Conservation (phyloP, 2,888 invertebrate species). For the Eustalomyia histrio region DNA sequence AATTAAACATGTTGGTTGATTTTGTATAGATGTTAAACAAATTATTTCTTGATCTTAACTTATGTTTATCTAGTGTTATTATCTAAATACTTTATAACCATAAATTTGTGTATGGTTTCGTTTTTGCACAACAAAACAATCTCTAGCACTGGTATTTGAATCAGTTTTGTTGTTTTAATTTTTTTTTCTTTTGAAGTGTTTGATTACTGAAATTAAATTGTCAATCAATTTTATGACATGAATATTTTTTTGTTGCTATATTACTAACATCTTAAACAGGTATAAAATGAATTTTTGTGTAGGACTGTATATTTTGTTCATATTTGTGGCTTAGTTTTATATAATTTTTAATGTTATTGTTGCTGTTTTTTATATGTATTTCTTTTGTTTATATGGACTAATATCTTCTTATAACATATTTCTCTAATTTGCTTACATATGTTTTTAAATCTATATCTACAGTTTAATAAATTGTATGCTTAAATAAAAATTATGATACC, state of each 20-base stretch:
- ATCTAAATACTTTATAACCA: constrained; percentile 11
- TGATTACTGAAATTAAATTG: constrained; percentile 73
- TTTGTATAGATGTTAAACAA: not conserved
- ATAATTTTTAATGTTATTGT: not conserved
- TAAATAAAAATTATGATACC: constrained; percentile 19
- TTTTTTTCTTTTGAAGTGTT: constrained; percentile 31
- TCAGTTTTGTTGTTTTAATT: not conserved
- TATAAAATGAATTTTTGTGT: not conserved
- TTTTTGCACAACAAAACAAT: not conserved
- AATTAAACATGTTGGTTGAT: not conserved
- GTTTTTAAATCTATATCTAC: constrained; percentile 3
- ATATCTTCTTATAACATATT: not conserved
- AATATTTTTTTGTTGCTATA: not conserved
- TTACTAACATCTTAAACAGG: not conserved
- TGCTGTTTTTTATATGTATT: not conserved
- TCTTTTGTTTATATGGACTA: not conserved
- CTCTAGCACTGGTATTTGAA: constrained; percentile 1
- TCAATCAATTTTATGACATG: constrained; percentile 75
- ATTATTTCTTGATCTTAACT: not conserved
- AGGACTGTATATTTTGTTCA: not conserved
- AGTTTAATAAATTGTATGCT: not conserved
- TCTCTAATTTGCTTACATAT: constrained; percentile 21
- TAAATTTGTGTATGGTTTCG: constrained; percentile 43
- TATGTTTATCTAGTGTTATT: constrained; percentile 37
- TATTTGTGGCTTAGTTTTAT: not conserved